Base-by-base conservation (phyloP, 2,888 invertebrate genomes). In the Phortica okadai region DNA sequence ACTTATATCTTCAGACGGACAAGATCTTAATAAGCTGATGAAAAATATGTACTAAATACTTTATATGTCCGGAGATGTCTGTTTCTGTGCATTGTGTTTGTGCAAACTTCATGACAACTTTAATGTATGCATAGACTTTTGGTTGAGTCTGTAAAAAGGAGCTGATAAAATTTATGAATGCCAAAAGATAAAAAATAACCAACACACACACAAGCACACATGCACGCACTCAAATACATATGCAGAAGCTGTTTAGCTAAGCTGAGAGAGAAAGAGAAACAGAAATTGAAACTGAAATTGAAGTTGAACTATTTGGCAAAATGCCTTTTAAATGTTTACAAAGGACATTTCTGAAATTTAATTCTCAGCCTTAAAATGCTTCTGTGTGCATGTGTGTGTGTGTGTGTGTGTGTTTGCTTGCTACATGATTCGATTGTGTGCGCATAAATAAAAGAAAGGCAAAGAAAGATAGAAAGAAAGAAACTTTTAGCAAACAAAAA, bases 251-350 rank as follows among this genome's bases (percentile, higher is more conserved):
- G 33, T 5, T 33, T 2, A 33, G 33, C 33, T 33, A 33, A 33
- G 33, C 33, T 33, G 33, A 33, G 1, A 33, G 33, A 33, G 33
- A 33, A 33, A 33, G 1, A 33, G 33, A 5, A 33, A 33, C 1
- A 0, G 33, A 33, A 33, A 33, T 1, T 33, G 33, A 33, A 33
- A 33, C 1, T 33, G 3, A 33, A 33, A 33, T 33, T 33, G 33
- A 33, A 33, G 33, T 33, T 72, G 77, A 77, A 80, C 74, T 80
- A 78, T 75, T 81, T 81, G 81, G 81, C 81, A 81, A 76, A 76
- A 67, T 80, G 81, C 81, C 81, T 80, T 74, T 54, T 45, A 76
- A 78, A 77, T 80, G 79, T 77, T 78, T 76, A 62, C 74, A 70
- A 75, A 70, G 72, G 56, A 75, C 75, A 64, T 77, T 77, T 74